Conservation (phyloP, 2,113 vertebrate genomes). For the Miniopterus natalensis region DNA sequence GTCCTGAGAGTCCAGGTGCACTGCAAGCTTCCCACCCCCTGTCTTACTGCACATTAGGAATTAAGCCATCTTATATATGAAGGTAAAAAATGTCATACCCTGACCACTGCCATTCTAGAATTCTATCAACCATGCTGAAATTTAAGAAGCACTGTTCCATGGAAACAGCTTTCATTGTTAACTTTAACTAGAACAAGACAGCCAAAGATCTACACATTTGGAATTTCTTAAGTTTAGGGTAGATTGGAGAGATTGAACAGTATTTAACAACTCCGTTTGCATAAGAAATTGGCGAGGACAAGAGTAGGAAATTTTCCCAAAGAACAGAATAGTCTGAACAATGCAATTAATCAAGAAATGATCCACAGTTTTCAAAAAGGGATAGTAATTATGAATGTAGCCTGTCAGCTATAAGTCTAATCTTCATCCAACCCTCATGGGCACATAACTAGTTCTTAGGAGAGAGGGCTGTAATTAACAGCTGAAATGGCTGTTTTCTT, state of each 20-base stretch:
- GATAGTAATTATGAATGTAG: not conserved
- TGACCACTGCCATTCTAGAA: not conserved
- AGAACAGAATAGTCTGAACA: not conserved
- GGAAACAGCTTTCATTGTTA: not conserved
- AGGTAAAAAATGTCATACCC: not conserved
- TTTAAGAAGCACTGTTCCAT: not conserved
- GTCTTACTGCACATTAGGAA: not conserved
- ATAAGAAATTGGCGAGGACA: not conserved
- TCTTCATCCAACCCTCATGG: not conserved
- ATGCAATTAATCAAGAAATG: not conserved
- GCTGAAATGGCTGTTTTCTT: not conserved
- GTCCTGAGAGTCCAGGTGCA: not conserved
- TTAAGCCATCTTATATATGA: not conserved
- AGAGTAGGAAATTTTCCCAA: not conserved
- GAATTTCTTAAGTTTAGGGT: not conserved
- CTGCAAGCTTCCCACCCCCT: rapidly evolving
- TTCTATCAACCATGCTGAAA: not conserved
- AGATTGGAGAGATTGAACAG: not conserved
- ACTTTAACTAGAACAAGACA: not conserved
- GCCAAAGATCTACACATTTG: not conserved
- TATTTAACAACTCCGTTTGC: not conserved
- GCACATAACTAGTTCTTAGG: not conserved
- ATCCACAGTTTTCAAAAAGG: not conserved
- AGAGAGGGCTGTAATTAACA: not conserved
- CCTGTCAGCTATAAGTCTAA: not conserved